These are phyloP conservation scores for Artibeus jamaicensis DNA, from an alignment of 2,797 vertebrate genomes.

Conservation along the genomic window DNA sequence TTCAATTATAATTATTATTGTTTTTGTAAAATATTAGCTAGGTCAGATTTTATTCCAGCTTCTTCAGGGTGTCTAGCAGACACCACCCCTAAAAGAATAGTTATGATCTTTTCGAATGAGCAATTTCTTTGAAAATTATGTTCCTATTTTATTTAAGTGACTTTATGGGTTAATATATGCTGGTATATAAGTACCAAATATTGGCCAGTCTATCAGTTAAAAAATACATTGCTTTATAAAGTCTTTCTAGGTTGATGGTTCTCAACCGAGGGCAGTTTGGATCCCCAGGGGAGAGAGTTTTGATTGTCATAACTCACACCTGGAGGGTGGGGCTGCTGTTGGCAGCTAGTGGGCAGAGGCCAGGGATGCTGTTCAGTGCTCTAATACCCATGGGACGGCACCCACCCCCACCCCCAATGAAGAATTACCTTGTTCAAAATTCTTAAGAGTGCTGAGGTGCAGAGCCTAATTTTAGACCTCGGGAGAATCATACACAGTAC, in stretches of 20 bases:
- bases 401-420: too few relatives aligned
- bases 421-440: neutral
- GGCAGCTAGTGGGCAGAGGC: neutral
- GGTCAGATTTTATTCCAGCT: neutral
- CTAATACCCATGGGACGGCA: fast-evolving
- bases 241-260: neutral
- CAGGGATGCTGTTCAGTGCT: neutral
- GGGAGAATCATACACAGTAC: neutral
- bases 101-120: neutral
- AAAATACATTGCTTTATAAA: neutral
- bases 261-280: neutral
- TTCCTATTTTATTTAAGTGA: slow-evolving; percentile 24
- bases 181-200: neutral
- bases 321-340: neutral
- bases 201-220: neutral
- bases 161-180: neutral
- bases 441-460: neutral
- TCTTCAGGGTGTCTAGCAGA: neutral
- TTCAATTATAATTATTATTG: neutral
- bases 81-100: neutral
- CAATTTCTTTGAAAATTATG: slow-evolving; percentile 28
- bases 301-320: neutral
- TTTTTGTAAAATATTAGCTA: slow-evolving; percentile 37
- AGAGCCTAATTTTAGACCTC: neutral
- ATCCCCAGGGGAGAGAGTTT: neutral